Conservation (phyloP, 2,888 invertebrate species). For the Quadroppia sp. region DNA sequence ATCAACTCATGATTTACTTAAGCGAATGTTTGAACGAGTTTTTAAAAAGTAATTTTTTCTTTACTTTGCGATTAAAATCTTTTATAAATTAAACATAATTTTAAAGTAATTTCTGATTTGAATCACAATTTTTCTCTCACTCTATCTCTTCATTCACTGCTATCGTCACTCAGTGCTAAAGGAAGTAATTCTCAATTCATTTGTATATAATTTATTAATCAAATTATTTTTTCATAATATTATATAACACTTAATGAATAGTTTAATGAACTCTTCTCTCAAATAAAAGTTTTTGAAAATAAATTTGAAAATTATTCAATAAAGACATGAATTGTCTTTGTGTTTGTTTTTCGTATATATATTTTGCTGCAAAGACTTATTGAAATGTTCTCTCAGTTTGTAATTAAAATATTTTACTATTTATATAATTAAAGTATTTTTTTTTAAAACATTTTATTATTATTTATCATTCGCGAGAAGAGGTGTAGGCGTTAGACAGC, state of each 20-base stretch:
- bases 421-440: background rate
- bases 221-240: background rate
- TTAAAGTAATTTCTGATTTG: background rate
- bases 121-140: background rate
- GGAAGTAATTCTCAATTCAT: background rate
- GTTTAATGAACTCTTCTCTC: constrained; percentile 15
- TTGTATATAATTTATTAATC: background rate
- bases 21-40: no score
- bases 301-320: background rate
- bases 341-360: background rate
- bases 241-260: background rate
- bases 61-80: no score
- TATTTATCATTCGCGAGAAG: background rate
- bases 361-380: background rate
- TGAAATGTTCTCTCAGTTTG: no score
- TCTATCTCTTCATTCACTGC: no score
- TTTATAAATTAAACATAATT: background rate
- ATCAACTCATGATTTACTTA: no score
- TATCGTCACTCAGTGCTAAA: background rate
- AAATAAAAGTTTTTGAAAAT: background rate
- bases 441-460: background rate
- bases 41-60: no score
- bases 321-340: background rate
- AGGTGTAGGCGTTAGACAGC: background rate
- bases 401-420: no score